Percentiles rank a stretch among this genome's conserved stretches.
Evolutionary conservation across 2,888 invertebrate genomes (phyloP).

Genomic region (Chesias legatella): DNA sequence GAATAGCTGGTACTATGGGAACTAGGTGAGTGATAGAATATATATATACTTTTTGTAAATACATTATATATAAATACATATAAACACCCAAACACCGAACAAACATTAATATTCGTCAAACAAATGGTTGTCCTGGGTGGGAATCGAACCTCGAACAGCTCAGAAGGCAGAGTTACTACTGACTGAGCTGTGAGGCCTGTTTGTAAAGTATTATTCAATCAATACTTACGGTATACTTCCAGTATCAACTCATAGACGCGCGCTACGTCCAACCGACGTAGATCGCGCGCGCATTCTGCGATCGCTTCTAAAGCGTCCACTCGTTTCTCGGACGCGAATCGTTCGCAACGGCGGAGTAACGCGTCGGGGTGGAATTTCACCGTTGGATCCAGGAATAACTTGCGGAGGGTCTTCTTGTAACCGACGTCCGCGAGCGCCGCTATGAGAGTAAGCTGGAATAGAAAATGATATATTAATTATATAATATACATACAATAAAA

Average conservation of each 20-base stretch:
- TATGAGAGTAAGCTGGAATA: conserved; percentile 65
- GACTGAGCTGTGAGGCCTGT: neutral
- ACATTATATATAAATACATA: no score
- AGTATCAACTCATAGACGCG: conserved; percentile 71
- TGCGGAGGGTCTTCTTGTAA: conserved; percentile 70
- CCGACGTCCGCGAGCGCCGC: conserved; percentile 78
- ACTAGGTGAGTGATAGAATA: no score
- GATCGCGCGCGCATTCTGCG: conserved; percentile 53
- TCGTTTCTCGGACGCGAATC: conserved; percentile 63
- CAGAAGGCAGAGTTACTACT: neutral
- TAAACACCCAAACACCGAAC: no score
- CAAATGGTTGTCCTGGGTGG: no score
- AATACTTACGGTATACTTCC: conserved; percentile 72
- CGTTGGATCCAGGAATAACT: conserved; percentile 73
- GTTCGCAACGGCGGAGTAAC: conserved; percentile 74
- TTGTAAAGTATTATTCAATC: neutral
- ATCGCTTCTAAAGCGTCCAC: conserved; percentile 49
- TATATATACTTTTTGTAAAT: no score
- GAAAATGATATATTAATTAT: no score
- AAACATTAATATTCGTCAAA: no score
- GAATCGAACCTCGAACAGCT: no score
- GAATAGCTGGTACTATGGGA: no score
- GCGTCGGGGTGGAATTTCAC: conserved; percentile 76
- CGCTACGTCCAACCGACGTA: conserved; percentile 53
- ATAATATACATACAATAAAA: no score